Conservation (phyloP, 2,797 vertebrate species). For the Nannoperca australis region DNA sequence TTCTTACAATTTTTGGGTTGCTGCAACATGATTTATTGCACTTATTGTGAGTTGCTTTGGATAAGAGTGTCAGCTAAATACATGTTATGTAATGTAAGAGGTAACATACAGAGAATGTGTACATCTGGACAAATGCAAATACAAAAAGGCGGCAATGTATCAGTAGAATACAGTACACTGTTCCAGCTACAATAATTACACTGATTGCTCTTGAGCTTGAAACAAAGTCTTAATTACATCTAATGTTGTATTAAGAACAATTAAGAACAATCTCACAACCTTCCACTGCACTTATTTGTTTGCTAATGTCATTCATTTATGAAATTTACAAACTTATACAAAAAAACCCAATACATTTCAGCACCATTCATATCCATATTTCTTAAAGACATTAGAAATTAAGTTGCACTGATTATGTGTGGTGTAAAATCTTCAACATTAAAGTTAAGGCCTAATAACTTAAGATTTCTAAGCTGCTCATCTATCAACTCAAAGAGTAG, state of each 20-base stretch:
- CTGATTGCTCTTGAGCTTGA: neutral
- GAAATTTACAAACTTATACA: neutral
- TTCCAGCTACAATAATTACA: neutral
- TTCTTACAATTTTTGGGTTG: no score
- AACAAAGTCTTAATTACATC: constrained; percentile 7
- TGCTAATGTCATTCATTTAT: constrained; percentile 8
- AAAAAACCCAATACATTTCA: constrained; percentile 1
- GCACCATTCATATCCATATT: constrained; percentile 1
- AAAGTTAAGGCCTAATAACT: neutral
- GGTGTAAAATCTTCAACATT: neutral
- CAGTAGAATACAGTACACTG: neutral
- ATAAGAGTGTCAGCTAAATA: no score
- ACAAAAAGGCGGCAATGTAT: neutral
- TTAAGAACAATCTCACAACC: neutral
- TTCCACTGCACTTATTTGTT: neutral
- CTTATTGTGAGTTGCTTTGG: no score
- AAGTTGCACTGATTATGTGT: neutral
- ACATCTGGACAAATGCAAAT: neutral
- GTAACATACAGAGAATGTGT: neutral
- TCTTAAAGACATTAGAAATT: neutral
- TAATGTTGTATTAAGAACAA: constrained; percentile 9
- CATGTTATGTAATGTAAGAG: no score
- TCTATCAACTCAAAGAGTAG: neutral
- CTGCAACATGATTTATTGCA: no score
- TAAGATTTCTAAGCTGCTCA: neutral